Evolutionary conservation across 2,888 invertebrate species (phyloP), one percentile per base, ranked within the genome.

Genomic region (Leptura quadrifasciata): DNA sequence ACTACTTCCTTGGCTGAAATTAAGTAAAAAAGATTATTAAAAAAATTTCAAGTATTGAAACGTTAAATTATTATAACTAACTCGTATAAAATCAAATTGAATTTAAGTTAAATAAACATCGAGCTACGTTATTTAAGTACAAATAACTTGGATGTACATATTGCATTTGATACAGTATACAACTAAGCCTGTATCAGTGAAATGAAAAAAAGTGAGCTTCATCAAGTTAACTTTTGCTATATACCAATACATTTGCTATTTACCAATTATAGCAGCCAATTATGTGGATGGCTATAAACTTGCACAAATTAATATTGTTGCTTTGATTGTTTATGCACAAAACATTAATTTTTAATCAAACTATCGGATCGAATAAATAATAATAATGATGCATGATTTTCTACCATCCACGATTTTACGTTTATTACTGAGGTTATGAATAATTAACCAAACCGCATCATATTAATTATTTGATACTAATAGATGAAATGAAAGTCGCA

Each of bases 261-360:
- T 31, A 39, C 3, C 39, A 39, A 39, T 15, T 39, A 15, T 15
- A 39, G 15, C 12, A 1, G 12, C 39, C 10, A 39, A 47, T n/a
- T 47, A n/a, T 6, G 47, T 47, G n/a, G n/a, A 47, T n/a, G 47
- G n/a, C 3, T n/a, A 47, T 47, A 47, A 15, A 47, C n/a, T 47
- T 15, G 47, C 47, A 60, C n/a, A 27, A 60, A 60, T 60, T 21
- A 60, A 27, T 27, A 27, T 27, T 60, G 60, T 60, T 27, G 27
- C 60, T 60, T 27, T 27, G 27, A 27, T 27, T 60, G 60, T n/a
- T 57, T 60, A 60, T 60, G 27, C 9, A n/a, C 60, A 60, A 24
- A 12, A 47, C n/a, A 63, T 63, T 63, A 63, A 35, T 63, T 63
- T 63, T 63, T 63, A 63, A 63, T 63, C 63, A 39, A 63, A 18